Base-by-base conservation (phyloP, 2,888 invertebrate species). In the Anarsia innoxiella region DNA sequence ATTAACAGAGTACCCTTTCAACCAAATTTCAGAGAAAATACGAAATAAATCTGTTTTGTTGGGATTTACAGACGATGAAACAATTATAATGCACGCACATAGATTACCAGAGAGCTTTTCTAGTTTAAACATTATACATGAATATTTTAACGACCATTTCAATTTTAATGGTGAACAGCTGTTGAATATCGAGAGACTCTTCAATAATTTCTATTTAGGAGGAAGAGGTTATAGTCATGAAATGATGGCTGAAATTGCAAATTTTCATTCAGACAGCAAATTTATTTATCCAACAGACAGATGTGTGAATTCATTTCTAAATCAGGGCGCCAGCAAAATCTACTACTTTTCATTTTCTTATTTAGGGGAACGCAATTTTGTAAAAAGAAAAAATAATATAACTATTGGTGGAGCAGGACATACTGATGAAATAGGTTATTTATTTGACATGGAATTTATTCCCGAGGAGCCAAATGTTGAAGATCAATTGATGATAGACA, bases 261-360 rank as follows among this genome's bases (percentile, higher is more conserved):
- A 46, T 39, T 42, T 49, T 0, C 25, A 51, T 74, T 65, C 73
- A 0, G 78, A 79, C 49, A 59, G 56, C 6, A 46, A 43, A 6
- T 76, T 59, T 32, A 52, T 41, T 12, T 50, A 70, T 43, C 69
- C 75, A 0, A 40, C 54, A 1, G 37, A 41, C 3, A 64, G 56
- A 31, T 69, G 51, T 42, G 32, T 66, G 1, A 46, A 41, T 3
- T 63, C 55, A 30, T 70, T 52, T 44, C 32, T 66, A 2, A 46
- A 54, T 1, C 56, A 45, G 28, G 49, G 45, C 3, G 61, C 57
- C 1, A 43, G 45, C 0, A 39, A 53, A 4, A 56, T 75, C n/a
- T 77, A 53, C 33, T 61, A 64, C 10, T 78, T 75, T 12, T 41
- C 70, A 44, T 78, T 79, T 50, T 51, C 65, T 0, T 74, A 74